Base-by-base conservation (phyloP, 2,888 invertebrate species). In the Pyrgus malvae region DNA sequence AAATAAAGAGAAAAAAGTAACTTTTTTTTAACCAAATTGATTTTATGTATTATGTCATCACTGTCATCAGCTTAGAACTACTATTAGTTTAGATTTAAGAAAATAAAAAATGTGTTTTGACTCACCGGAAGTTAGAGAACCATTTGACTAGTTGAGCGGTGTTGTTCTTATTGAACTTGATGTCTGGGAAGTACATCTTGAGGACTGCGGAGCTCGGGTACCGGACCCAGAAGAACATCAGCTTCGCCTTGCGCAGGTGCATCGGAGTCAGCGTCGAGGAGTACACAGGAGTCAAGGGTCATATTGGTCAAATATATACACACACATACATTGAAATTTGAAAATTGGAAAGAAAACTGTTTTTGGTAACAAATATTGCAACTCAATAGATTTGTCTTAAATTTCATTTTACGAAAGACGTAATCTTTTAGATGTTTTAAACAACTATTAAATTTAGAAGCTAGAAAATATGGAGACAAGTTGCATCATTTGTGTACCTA, bases 201-300 rank as follows among this genome's bases (percentile, higher is more conserved):
- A 99, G 95, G 70, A 99, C 97, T 76, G 98, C 96, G 61, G 99
- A 99, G 88, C 98, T 98, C 60, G 99, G 99, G 91, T 99, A 99
- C 75, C 99, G 94, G 74, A 98, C 98, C 97, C 98, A 99, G 95
- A 99, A 99, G 95, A 99, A 99, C 99, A 99, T 99, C 91, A 99
- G 93, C 93, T 99, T 99, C 66, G 99, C 99, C 91, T 99, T 99
- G 83, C 99, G 94, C 78, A 99, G 96, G 92, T 99, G 99, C 98
- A 99, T 98, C 82, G 99, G 99, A 72, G 99, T 99, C 91, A 99
- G 92, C 76, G 98, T 99, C 83, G 97, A 96, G 91, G 97, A 97
- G 95, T 97, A 92, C 94, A 95, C 90, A 78, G 95, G 92, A 94
- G 95, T 96, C 93, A 97, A 95, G 94, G 95, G 92, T 55, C 53